phyloP scores from a whole-genome alignment of 2,797 vertebrate genomes.

The Sciurus carolinensis region DNA sequence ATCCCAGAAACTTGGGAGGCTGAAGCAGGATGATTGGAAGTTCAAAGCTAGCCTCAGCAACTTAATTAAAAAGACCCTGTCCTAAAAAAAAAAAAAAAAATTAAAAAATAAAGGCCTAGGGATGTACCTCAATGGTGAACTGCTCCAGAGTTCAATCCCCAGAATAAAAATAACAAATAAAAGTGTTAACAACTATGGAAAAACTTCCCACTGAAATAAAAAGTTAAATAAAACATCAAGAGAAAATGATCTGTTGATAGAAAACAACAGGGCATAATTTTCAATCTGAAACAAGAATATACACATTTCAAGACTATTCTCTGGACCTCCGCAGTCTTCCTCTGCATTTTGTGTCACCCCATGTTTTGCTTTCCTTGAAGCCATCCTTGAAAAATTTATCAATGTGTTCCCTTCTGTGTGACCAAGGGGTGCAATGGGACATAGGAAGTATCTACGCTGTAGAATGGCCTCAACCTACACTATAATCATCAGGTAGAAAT shows the following conservation, averaged over 20 bases:
- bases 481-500: neutral
- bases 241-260: neutral
- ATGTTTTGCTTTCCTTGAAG: neutral
- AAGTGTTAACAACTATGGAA: neutral
- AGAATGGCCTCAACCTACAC: neutral
- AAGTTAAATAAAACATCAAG: neutral
- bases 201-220: constrained; percentile 7
- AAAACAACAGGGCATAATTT: neutral
- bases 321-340: neutral
- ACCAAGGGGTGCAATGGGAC: neutral
- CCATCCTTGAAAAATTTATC: neutral
- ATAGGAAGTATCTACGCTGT: neutral
- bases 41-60: too few relatives aligned
- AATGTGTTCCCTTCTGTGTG: neutral
- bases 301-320: neutral
- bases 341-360: neutral
- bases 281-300: neutral
- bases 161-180: too few relatives aligned
- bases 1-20: too few relatives aligned
- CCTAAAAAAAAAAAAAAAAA: too few relatives aligned
- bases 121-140: too few relatives aligned
- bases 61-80: too few relatives aligned
- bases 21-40: too few relatives aligned
- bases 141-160: too few relatives aligned
- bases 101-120: too few relatives aligned